Base-by-base conservation (phyloP, 2,888 invertebrate genomes). In the Cylindroiulus punctatus region DNA sequence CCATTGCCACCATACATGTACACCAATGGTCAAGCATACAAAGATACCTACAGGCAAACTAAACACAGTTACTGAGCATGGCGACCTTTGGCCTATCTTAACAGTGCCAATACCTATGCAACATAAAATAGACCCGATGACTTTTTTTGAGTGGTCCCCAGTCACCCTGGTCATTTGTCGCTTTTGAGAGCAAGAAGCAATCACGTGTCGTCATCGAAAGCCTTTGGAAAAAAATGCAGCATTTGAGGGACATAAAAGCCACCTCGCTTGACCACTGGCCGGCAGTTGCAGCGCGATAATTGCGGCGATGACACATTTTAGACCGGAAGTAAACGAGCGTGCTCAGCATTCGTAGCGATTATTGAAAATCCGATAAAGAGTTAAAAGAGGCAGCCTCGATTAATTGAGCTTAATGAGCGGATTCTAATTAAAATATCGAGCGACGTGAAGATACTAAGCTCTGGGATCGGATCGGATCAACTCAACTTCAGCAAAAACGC, bases 301-400 rank as follows among this genome's bases (percentile, higher is more conserved):
- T 52, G 52, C 52, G n/a, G 14, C 52, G n/a, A 52, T 52, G 52
- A 52, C 52, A 52, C n/a, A 52, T 19, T 52, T 52, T 52, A 52
- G n/a, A 52, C 52, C 52, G 52, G 52, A 52, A 52, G 52, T 52
- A 52, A 52, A n/a, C n/a, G 52, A 52, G 52, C 52, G 52, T n/a
- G 52, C n/a, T 3, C 5, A 52, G 52, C 52, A 19, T 52, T 52
- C 52, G n/a, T 3, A 52, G 52, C 19, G 52, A 52, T 52, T 52
- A 52, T 52, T 52, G 52, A 52, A 52, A 52, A 52, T 19, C 52
- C 52, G 52, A 52, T 52, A n/a, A 52, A 52, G 52, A 52, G 52
- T 52, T n/a, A 52, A 52, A n/a, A 52, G 52, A 52, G 52, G 52
- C 52, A 52, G 52, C n/a, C n/a, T 52, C 52, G 52, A 52, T 52